Conservation (phyloP, 2,797 vertebrate genomes). For the Myiothlypis chrysogaster region DNA sequence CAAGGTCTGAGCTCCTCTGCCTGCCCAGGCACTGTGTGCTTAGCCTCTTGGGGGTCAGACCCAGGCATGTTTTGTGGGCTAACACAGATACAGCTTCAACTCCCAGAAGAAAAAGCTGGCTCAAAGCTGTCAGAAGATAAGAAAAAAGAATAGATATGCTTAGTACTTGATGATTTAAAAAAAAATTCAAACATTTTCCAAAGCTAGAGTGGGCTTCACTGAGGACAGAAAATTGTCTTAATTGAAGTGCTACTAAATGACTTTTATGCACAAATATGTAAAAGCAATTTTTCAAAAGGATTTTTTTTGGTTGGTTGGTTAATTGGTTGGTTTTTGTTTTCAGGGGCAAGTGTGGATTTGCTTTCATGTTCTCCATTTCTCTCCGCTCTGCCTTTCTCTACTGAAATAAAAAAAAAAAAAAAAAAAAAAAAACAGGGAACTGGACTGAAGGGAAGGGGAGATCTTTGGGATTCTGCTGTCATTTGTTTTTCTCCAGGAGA, state of each 20-base stretch:
- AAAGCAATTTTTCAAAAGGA: not conserved
- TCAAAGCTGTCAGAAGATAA: not conserved
- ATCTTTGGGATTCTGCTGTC: not conserved
- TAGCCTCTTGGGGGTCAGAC: fast-evolving
- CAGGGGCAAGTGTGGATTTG: not conserved
- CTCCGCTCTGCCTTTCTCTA: not conserved
- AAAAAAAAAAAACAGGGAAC: not conserved
- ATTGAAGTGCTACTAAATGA: not conserved
- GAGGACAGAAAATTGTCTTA: not conserved
- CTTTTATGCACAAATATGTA: not conserved
- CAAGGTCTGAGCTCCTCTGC: fast-evolving
- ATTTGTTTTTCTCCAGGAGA: not conserved
- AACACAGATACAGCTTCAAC: not conserved
- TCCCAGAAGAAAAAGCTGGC: not conserved
- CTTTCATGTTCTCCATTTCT: not conserved
- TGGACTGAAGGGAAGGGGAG: not conserved
- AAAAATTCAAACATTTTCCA: not conserved
- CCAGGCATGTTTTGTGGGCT: fast-evolving
- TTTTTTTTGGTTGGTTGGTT: not conserved
- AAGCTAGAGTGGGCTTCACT: not conserved
- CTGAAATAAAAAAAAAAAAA: not conserved
- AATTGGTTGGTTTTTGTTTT: not conserved
- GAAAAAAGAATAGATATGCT: not conserved
- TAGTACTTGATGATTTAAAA: not conserved
- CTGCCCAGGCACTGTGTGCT: fast-evolving